These are phyloP conservation scores for Pycnomerus fuliginosus DNA, from an alignment of 2,888 invertebrate genomes.

Conservation along the genomic window DNA sequence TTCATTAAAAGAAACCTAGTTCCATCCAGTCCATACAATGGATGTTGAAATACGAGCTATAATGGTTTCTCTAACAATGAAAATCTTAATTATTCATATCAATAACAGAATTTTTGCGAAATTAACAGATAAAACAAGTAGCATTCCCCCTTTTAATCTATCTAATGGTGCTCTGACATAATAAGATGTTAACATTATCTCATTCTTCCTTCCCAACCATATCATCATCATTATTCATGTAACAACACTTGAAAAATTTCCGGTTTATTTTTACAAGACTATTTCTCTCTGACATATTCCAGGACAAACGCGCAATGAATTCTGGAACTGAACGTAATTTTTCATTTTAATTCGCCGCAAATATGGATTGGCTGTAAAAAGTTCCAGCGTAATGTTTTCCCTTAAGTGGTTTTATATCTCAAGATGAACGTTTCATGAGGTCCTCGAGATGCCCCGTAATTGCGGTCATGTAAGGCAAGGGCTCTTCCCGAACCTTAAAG, in stretches of 20 bases:
- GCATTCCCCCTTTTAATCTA: not conserved
- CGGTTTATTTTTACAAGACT: conserved; percentile 5
- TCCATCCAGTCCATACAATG: not conserved
- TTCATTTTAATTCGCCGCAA: conserved; percentile 8
- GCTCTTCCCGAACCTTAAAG: too few species aligned
- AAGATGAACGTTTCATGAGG: not conserved
- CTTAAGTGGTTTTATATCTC: conserved; percentile 1
- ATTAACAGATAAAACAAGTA: not conserved
- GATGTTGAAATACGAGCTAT: too few species aligned
- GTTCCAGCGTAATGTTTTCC: not conserved
- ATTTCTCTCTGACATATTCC: conserved; percentile 9
- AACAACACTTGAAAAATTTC: conserved; percentile 8
- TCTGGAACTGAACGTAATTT: conserved; percentile 6
- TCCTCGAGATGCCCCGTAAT: not conserved
- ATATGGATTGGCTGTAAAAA: conserved; percentile 5
- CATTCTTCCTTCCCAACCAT: conserved; percentile 3
- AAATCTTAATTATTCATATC: not conserved
- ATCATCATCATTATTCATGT: conserved; percentile 13
- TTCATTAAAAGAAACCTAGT: conserved; percentile 1
- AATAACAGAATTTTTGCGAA: not conserved
- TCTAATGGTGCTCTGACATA: not conserved
- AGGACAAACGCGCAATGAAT: conserved; percentile 6
- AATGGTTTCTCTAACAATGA: not conserved
- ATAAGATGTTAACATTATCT: not conserved
- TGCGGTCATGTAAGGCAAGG: too few species aligned